phyloP scores from a whole-genome alignment of 2,113 vertebrate genomes.

The Ellobius talpinus region DNA sequence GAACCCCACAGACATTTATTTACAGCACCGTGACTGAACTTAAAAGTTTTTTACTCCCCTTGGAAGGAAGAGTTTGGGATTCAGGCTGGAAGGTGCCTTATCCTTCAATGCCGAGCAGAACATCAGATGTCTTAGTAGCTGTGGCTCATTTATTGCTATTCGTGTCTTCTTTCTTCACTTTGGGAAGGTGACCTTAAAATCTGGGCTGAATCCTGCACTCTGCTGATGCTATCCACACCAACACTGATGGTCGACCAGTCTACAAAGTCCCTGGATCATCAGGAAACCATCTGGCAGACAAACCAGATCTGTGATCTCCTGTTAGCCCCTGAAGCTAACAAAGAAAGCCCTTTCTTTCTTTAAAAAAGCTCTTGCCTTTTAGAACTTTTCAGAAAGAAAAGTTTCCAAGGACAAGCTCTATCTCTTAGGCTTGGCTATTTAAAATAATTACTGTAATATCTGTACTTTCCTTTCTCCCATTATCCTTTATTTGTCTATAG shows the following conservation, averaged over 20 bases:
- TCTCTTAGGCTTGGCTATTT: constrained; percentile 35
- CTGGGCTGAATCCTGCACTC: not conserved
- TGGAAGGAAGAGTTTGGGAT: not conserved
- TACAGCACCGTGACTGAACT: not conserved
- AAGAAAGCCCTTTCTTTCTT: not conserved
- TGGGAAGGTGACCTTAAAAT: constrained; percentile 39
- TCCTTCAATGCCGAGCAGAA: not conserved
- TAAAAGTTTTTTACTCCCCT: not conserved
- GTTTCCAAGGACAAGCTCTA: constrained; percentile 8
- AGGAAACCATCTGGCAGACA: constrained; percentile 4
- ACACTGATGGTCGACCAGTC: not conserved
- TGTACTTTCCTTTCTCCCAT: constrained; percentile 53
- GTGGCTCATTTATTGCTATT: not conserved
- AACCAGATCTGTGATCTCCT: not conserved
- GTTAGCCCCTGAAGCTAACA: not conserved
- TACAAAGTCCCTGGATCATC: constrained; percentile 11
- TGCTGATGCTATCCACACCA: not conserved
- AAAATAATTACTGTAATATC: constrained; percentile 60
- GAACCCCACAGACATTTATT: not conserved
- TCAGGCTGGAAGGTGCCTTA: not conserved
- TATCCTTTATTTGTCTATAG: not conserved
- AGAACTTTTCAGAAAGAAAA: not conserved
- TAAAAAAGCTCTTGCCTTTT: not conserved
- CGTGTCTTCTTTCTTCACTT: not conserved
- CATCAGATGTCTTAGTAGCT: not conserved